Base-by-base conservation (phyloP, 2,113 vertebrate species). In the Polyodon spathula region DNA sequence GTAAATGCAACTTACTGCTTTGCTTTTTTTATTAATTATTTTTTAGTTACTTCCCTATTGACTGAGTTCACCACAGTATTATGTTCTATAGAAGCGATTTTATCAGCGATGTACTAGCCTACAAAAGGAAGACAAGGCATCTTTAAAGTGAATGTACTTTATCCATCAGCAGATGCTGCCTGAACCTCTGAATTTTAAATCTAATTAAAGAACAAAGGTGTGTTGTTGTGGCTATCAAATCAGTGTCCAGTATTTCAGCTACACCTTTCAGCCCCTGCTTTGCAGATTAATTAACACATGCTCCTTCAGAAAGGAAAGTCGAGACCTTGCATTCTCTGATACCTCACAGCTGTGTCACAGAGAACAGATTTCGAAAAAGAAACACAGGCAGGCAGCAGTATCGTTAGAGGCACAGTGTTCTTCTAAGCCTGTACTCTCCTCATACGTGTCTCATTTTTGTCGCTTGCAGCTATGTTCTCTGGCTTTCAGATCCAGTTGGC, bases 201-300 rank as follows among this genome's bases (percentile, higher is more conserved):
- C 54, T 77, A 84, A 83, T 80, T 81, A 76, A 71, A 64, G 66
- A 69, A 65, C 64, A 80, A 76, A 80, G 76, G 78, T 84, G 79
- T 75, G 75, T 76, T 74, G 71, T 72, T 74, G 70, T 73, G 67
- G 71, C 72, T 69, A 70, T 62, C 55, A 57, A 41, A 48, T 53
- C 58, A 51, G 54, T 68, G 73, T 72, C 73, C 68, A 71, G 71
- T 67, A 64, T 60, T 51, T 37, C 38, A 61, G 71, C 63, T 48
- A 69, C 77, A 74, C 76, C 73, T 79, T 81, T 79, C 69, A 76
- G 67, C 74, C 73, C 68, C 59, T 27, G 61, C 76, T 71, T 71
- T 60, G 58, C 65, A 75, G 67, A 38, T 77, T 84, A 84, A 84
- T 86, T 83, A 84, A 78, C 81, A 81, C 80, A 75, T 83, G 79